Evolutionary conservation across 2,113 vertebrate species (phyloP).

Genomic region (Oncorhynchus clarkii): DNA sequence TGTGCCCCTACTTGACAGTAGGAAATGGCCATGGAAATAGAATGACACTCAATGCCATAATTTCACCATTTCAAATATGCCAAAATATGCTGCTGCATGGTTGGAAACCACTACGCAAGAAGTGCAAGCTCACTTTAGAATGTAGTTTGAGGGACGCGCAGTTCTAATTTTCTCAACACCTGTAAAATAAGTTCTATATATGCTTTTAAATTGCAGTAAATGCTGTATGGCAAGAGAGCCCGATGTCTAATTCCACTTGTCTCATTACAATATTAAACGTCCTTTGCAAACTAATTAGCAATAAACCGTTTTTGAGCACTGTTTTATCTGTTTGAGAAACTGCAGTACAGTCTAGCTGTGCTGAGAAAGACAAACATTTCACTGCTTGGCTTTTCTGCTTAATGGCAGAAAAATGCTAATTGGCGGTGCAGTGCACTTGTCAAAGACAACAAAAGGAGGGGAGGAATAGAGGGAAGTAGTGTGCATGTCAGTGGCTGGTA

Average conservation of each 20-base stretch:
- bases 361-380: constrained; percentile 62
- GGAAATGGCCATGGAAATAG: no score
- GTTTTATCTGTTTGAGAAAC: constrained; percentile 44
- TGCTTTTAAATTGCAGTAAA: no score
- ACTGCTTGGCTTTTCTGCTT: constrained; percentile 58
- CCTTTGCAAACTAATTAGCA: constrained; percentile 35
- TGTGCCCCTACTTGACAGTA: no score
- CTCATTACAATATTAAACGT: constrained; percentile 36
- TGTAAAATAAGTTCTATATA: no score
- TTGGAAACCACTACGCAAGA: no score
- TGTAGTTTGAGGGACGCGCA: no score
- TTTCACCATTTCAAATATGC: no score
- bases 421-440: constrained; percentile 60
- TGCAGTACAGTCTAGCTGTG: constrained; percentile 41
- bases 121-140: no score
- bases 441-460: constrained; percentile 69
- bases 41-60: no score
- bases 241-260: constrained; percentile 27
- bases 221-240: constrained; percentile 16
- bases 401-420: constrained; percentile 76
- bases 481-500: constrained; percentile 52
- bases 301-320: constrained; percentile 23
- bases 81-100: no score
- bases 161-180: no score
- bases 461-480: constrained; percentile 52